Base-by-base conservation (phyloP, 2,113 vertebrate species). In the Apteryx owenii region DNA sequence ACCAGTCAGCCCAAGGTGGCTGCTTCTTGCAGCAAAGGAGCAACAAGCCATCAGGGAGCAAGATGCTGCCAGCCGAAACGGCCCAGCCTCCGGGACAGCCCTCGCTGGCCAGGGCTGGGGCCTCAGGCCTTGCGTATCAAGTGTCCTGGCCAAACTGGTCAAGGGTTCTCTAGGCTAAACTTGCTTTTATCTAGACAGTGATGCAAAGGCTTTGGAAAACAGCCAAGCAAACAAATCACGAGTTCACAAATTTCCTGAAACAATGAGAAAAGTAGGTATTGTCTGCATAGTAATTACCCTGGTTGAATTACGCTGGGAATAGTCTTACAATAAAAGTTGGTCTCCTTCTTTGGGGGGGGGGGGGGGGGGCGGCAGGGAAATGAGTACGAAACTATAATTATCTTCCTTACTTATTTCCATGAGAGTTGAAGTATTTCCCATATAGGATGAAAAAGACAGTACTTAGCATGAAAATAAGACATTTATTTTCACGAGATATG, bases 201-300 rank as follows among this genome's bases (percentile, higher is more conserved):
- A 90, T 81, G 79, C 90, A 46, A 89, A 88, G 38, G 71, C 82
- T 82, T 54, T 17, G 5, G 21, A 61, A 86, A 93, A 69, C 61
- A 90, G 93, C 77, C 56, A 94, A 48, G 65, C 9, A 91, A 93
- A 86, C 68, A 86, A 89, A 86, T 46, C 88, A 90, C 12, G 40
- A 95, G 70, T 53, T 80, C 53, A 53, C 88, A 66, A 22, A 89
- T 93, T 87, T 92, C 53, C 86, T 42, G 29, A 69, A 89, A 73
- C 54, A 80, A 26, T 54, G 31, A 94, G 77, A 75, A 86, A 95
- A 87, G 66, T 17, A 87, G 66, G 33, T 80, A 70, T 56, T 94
- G 38, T 92, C 78, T 93, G 96, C 81, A 82, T 58, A 77, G 81
- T 70, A 90, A 95, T 93, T 93, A 91, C 53, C 29, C 53, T 38